Evolutionary conservation across 2,113 vertebrate species (phyloP), one percentile per base, ranked within the genome.

Genomic region (Tetrao urogallus): DNA sequence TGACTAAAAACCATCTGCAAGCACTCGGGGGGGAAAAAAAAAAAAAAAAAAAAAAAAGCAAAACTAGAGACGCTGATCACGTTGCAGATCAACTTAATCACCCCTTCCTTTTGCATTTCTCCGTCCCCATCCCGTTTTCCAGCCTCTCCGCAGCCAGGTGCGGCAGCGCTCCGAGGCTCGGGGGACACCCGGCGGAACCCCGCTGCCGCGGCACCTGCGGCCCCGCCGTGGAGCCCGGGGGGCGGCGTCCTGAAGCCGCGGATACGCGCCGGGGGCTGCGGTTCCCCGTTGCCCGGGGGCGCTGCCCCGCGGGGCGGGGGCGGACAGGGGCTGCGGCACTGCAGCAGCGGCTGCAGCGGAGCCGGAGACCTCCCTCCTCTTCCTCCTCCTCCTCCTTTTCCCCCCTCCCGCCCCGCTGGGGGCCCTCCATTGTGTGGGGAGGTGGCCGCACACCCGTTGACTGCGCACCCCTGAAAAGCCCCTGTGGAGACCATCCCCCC

Each of bases 391-490:
- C 43, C 45, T 47, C 47, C 47, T 48, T 11, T 58, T 43, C 43
- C 16, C 28, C 81, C 63, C 20, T 48, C 20, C 32, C 16, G 47
- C 47, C 47, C 47, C 47, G 47, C 20, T 22, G 47, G 38, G 85
- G 58, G 19, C 82, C 11, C 91, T 90, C 94, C 81, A 91, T 96
- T 95, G 95, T 96, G 94, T 79, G 65, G 65, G 72, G 71, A 64
- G 40, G 64, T 45, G 63, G 71, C 84, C 56, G 82, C 77, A 12
- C 56, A 60, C n/a, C 56, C 64, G 30, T 45, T 19, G 61, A n/a
- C 50, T 82, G 70, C 65, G 43, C 82, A 14, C 60, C 27, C 40
- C 32, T 50, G 22, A 50, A 50, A 22, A 50, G 22, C 21, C 48
- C 17, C 21, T 24, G 32, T 43, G 38, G 16, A 38, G 67, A 50